Base-by-base conservation (phyloP, 2,888 invertebrate species). In the Imbricaverruca yamaguchii region DNA sequence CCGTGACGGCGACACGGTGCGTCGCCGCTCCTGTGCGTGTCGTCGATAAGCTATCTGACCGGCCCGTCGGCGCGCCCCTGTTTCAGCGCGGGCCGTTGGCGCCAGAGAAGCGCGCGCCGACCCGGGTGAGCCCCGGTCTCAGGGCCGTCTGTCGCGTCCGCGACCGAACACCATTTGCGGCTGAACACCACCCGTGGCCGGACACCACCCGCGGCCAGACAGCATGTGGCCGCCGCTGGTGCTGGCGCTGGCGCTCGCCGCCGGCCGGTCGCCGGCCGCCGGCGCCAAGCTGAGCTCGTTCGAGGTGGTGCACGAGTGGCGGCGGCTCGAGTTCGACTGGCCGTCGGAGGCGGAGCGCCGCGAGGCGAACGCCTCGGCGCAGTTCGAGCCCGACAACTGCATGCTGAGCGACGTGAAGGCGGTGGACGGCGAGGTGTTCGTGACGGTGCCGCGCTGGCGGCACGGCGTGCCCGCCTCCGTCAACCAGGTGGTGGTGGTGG, bases 391-490 rank as follows among this genome's bases (percentile, higher is more conserved):
- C 0, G 90, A 91, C 83, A 93, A 94, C 85, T 93, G 92, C 85
- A 87, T 93, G 25, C 93, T 94, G 0, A 87, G 93, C 80, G 94
- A 94, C 39, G 86, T 94, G 39, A 94, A 94, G 85, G 89, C 92
- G 7, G 91, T 91, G 88, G 89, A 89, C 9, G 88, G 92, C 82
- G 90, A 92, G 15, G 88, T 94, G 13, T 95, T 93, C 87, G 88
- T 95, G 4, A 92, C 93, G 3, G 88, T 93, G 80, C 94, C 94
- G 0, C 91, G 92, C 83, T 93, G 93, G 93, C 89, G 90, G 84
- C 88, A 78, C 11, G 85, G 84, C 91, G 91, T 85, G 74, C 85
- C 85, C 12, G 81, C 84, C 8, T 83, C 85, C 1, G 81, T 85
- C 13, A 84, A 83, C 9, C 82, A 80, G 55, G 83, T 84, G 15